phyloP scores from a whole-genome alignment of 2,888 invertebrate genomes.

The Leptura quadrifasciata region DNA sequence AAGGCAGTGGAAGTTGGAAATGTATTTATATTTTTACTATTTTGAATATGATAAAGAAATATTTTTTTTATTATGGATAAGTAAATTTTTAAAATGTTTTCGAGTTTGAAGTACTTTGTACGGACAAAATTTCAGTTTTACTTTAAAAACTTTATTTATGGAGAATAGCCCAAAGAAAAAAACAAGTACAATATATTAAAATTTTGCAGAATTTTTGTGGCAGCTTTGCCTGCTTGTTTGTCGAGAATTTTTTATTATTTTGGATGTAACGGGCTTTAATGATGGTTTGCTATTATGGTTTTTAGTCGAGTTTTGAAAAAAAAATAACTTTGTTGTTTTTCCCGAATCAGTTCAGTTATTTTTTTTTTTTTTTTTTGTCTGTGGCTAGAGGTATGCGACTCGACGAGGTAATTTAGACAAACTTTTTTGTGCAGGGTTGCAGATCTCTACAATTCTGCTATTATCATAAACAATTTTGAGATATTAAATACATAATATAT shows the following conservation, averaged over 20 bases:
- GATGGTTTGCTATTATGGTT: conserved; percentile 46
- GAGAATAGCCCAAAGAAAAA: conserved; percentile 56
- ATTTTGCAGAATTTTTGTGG: conserved; percentile 53
- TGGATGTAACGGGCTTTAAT: conserved; percentile 47
- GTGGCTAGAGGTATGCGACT: background rate
- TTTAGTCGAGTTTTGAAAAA: conserved; percentile 30
- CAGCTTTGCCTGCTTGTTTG: conserved; percentile 56
- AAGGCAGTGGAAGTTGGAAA: conserved; percentile 56
- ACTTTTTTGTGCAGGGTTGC: conserved; percentile 59
- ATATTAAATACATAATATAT: conserved; percentile 66
- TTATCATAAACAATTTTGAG: conserved; percentile 58
- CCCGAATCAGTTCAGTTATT: background rate
- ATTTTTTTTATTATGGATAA: conserved; percentile 31
- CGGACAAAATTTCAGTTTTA: conserved; percentile 29
- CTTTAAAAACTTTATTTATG: conserved; percentile 32
- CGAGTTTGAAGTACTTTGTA: background rate
- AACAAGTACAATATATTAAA: conserved; percentile 52
- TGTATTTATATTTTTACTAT: conserved; percentile 52
- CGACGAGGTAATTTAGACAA: conserved; percentile 42
- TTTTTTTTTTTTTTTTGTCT: background rate
- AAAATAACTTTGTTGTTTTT: conserved; percentile 38
- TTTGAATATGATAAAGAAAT: conserved; percentile 32
- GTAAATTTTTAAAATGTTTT: conserved; percentile 19
- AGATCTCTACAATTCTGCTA: conserved; percentile 65
- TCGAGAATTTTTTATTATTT: conserved; percentile 46